Percentiles rank a stretch among this genome's conserved stretches.
Evolutionary conservation across 1,140 invertebrate genomes (phyloP).

Genomic region (Eulimnadia texana): DNA sequence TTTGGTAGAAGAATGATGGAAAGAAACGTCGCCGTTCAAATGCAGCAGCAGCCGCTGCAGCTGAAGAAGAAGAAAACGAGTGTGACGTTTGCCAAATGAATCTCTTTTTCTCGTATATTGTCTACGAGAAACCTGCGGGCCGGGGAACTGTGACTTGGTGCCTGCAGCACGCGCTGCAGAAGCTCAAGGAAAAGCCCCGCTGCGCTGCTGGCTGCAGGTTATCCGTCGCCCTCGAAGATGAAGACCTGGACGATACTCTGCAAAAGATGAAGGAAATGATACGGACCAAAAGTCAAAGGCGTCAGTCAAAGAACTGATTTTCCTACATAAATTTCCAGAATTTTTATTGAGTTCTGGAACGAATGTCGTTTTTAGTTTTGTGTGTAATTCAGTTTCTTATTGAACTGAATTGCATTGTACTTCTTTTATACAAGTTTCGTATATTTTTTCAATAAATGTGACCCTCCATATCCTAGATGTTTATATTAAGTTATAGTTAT

Average conservation of each 20-base stretch:
- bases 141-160: constrained; percentile 1
- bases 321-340: not conserved
- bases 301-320: not conserved
- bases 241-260: not conserved
- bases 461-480: too few relatives aligned
- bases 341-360: too few relatives aligned
- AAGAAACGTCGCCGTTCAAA: constrained; percentile 33
- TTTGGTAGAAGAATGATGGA: constrained; percentile 29
- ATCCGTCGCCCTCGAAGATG: not conserved
- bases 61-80: constrained; percentile 53
- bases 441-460: too few relatives aligned
- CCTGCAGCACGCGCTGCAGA: constrained; percentile 1
- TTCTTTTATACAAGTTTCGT: too few relatives aligned
- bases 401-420: too few relatives aligned
- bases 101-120: constrained; percentile 59
- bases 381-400: too few relatives aligned
- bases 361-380: too few relatives aligned
- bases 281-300: not conserved
- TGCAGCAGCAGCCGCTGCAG: constrained; percentile 29
- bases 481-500: too few relatives aligned
- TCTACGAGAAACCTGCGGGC: not conserved
- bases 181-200: not conserved
- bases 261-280: not conserved
- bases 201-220: not conserved
- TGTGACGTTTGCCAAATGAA: constrained; percentile 65